A percentile compares a stretch with the other conserved stretches of the same genome.
phyloP scores from a whole-genome alignment of 2,113 vertebrate genomes.

The Eurystomus gularis region DNA sequence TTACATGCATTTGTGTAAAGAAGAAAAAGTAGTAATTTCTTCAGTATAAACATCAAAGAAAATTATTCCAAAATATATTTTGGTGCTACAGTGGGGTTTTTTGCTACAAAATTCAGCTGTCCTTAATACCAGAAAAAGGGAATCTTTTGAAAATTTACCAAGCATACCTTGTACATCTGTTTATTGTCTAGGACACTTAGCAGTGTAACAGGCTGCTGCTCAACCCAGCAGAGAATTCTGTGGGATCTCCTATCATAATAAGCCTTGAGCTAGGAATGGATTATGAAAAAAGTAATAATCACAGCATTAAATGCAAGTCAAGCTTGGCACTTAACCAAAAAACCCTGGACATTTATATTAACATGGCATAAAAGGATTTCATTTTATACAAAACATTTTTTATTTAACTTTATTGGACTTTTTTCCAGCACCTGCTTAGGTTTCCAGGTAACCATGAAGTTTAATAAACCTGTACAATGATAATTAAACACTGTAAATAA shows the following conservation, averaged over 20 bases:
- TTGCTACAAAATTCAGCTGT: constrained; percentile 41
- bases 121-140: constrained; percentile 11
- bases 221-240: background rate
- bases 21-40: constrained; percentile 13
- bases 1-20: background rate
- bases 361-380: constrained; percentile 32
- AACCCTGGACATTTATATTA: constrained; percentile 21
- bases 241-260: background rate
- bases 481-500: constrained; percentile 80
- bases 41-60: constrained; percentile 52
- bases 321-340: constrained; percentile 15
- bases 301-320: constrained; percentile 24
- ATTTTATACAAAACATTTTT: constrained; percentile 43
- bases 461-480: constrained; percentile 74
- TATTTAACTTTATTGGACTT: constrained; percentile 55
- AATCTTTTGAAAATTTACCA: background rate
- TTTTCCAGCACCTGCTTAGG: constrained; percentile 35
- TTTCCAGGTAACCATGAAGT: constrained; percentile 74
- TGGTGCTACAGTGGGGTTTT: background rate
- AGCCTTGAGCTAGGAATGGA: constrained; percentile 30
- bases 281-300: constrained; percentile 31
- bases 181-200: constrained; percentile 40
- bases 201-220: background rate
- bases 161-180: constrained; percentile 36
- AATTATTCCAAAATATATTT: constrained; percentile 5